A percentile compares a stretch with the other conserved stretches of the same genome.
Conservation (phyloP, 2,888 invertebrate species). For the Blera fallax region DNA sequence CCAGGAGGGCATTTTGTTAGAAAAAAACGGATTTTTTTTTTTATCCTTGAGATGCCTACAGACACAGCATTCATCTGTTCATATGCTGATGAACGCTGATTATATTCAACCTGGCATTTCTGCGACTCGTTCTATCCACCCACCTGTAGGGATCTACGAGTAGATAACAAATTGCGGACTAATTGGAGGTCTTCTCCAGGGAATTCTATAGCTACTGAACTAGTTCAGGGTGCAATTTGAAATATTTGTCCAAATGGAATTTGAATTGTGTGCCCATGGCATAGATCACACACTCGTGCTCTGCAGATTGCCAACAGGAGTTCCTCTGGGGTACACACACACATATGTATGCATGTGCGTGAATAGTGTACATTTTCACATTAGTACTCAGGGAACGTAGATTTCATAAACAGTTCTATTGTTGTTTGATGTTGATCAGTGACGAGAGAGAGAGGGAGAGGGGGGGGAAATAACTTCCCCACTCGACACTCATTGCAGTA, state of each 20-base stretch:
- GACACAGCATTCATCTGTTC: not conserved
- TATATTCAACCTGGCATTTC: not conserved
- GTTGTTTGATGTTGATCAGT: conserved; percentile 3
- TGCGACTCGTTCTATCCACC: not conserved
- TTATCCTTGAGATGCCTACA: not conserved
- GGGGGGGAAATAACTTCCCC: no score
- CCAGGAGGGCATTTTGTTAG: not conserved
- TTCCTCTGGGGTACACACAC: not conserved
- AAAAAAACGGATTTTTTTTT: not conserved
- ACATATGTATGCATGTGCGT: not conserved
- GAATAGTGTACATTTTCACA: conserved; percentile 17
- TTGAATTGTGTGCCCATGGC: conserved; percentile 43
- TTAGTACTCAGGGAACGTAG: conserved; percentile 31
- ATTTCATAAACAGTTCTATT: conserved; percentile 22
- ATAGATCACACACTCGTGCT: conserved; percentile 8
- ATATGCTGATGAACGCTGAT: conserved; percentile 17
- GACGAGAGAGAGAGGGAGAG: not conserved
- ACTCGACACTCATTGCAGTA: not conserved
- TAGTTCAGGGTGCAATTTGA: conserved; percentile 13
- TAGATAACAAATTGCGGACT: conserved; percentile 52
- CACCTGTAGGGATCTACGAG: not conserved
- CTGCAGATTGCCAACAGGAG: not conserved
- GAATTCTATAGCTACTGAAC: not conserved
- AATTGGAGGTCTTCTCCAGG: conserved; percentile 49
- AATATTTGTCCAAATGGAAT: conserved; percentile 35